Evolutionary conservation across 2,113 vertebrate genomes (phyloP).

Genomic region (Lynx canadensis): DNA sequence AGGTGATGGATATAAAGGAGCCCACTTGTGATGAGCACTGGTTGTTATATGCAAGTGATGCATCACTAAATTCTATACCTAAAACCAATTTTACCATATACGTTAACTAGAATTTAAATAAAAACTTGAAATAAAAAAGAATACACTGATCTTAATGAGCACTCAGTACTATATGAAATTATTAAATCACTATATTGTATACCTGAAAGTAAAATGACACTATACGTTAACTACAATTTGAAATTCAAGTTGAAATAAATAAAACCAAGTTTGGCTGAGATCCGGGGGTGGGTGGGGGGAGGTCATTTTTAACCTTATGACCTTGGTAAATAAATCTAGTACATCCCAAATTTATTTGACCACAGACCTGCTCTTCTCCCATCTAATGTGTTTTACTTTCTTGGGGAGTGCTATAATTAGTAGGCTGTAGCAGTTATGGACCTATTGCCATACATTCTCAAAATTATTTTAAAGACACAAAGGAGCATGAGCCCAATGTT

Average conservation of each 20-base stretch:
- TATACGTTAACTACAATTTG: not conserved
- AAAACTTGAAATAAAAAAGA: not conserved
- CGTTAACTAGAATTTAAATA: too few species aligned
- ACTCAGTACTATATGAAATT: not conserved
- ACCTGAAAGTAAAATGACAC: not conserved
- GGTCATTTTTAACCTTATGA: not conserved
- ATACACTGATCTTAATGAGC: not conserved
- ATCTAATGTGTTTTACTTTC: not conserved
- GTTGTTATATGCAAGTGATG: too few species aligned
- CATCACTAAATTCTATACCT: too few species aligned
- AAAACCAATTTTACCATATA: too few species aligned
- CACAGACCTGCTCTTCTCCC: not conserved
- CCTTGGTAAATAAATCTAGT: not conserved
- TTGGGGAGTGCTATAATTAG: not conserved
- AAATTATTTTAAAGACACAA: constrained; percentile 4
- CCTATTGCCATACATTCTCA: not conserved
- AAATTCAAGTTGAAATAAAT: not conserved
- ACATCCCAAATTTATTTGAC: not conserved
- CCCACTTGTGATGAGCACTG: too few species aligned
- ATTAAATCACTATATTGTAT: not conserved
- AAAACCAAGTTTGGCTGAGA: not conserved
- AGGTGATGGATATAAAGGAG: too few species aligned
- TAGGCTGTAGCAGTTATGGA: not conserved
- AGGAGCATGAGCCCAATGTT: not conserved
- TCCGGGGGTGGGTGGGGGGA: not conserved